Evolutionary conservation across 2,113 vertebrate species (phyloP).

Genomic region (Xiphophorus maculatus): DNA sequence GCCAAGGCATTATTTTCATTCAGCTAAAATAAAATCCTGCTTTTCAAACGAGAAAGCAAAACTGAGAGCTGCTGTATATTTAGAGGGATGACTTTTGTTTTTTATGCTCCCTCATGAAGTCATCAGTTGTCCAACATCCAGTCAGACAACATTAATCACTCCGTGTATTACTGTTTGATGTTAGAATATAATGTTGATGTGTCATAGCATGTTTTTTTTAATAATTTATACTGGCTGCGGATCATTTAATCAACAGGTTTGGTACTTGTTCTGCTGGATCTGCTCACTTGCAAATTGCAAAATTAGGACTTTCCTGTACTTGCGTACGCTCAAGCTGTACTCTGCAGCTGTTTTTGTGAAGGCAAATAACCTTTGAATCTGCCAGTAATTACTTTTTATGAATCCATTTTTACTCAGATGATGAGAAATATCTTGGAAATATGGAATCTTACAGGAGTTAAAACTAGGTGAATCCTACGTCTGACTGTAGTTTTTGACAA

Average conservation of each 20-base stretch:
- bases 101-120: not conserved
- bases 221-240: not conserved
- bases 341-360: conserved; percentile 8
- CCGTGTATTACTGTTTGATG: conserved; percentile 37
- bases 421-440: too few species aligned
- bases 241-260: conserved; percentile 40
- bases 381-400: too few species aligned
- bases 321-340: not conserved
- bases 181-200: conserved; percentile 25
- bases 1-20: conserved; percentile 72
- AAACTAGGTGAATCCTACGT: not conserved
- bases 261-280: conserved; percentile 4
- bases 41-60: conserved; percentile 30
- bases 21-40: conserved; percentile 61
- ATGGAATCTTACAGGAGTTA: too few species aligned
- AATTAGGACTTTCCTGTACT: conserved; percentile 15
- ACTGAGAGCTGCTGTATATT: not conserved
- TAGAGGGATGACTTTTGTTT: not conserved
- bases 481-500: conserved; percentile 1
- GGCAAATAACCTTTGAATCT: not conserved
- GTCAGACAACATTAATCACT: conserved; percentile 15
- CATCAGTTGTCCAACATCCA: not conserved
- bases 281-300: not conserved
- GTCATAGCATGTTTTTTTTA: conserved; percentile 18
- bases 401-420: not conserved